Base-by-base conservation (phyloP, 2,797 vertebrate species). In the Hyperoplus immaculatus region DNA sequence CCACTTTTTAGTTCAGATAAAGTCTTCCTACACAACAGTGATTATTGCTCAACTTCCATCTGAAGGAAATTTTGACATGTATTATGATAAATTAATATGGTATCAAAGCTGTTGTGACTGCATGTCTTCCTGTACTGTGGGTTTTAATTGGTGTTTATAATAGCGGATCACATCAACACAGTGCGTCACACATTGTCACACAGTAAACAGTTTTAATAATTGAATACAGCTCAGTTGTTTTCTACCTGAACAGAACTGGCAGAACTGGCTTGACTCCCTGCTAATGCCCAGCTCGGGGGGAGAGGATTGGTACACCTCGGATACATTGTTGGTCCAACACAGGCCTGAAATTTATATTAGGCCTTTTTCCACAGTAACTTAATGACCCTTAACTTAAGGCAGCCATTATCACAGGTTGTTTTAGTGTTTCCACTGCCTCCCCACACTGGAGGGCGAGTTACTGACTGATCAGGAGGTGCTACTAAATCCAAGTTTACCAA, bases 41-140 rank as follows among this genome's bases (percentile, higher is more conserved):
- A 8, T 59, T 16, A 41, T 53, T 12, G n/a, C 18, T 62, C 74
- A 60, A 67, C 71, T 73, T 71, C 16, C 18, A n/a, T 57, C 42
- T 39, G 1, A 62, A 13, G 42, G 41, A 59, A 49, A 63, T 50
- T 60, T 80, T 66, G 39, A 70, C 60, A 72, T n/a, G 53, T 63
- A 43, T 8, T 51, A 12, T 43, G 8, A 53, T 14, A 6, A 29
- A 45, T 39, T 16, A 16, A 47, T 69, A 65, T 5, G 50, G 56
- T 38, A 59, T 46, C 50, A 55, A 21, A 74, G 68, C 55, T 15
- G 16, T 3, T 11, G 9, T 36, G 36, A 16, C 66, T 29, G 62
- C 62, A 21, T 38, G 36, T 41, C 18, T 18, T 39, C 16, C 51
- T 16, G 15, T 5, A 58, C 41, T 50, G 21, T 42, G 47, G 5